These are phyloP conservation scores for Gobionotothen gibberifrons DNA, from an alignment of 2,797 vertebrate species.

Conservation along the genomic window DNA sequence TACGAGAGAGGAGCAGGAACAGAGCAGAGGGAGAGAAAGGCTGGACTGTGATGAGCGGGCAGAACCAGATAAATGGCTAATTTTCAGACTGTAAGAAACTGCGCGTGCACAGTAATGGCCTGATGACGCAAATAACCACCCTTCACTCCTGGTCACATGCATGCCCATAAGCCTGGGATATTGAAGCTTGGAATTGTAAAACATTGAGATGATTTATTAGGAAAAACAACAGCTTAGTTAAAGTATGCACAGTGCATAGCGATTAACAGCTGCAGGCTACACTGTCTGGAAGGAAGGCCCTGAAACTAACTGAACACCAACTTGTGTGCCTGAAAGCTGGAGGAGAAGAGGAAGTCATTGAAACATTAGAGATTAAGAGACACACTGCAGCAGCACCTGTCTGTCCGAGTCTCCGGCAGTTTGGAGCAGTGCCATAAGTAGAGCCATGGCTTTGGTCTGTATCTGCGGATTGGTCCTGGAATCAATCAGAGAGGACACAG, in stretches of 20 bases:
- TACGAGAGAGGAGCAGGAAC: slow-evolving; percentile 49
- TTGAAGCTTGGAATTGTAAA: neutral
- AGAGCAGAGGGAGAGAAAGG: slow-evolving; percentile 51
- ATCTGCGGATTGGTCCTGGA: slow-evolving; percentile 91
- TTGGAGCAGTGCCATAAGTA: slow-evolving; percentile 93
- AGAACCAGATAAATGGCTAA: slow-evolving; percentile 16
- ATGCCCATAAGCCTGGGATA: neutral
- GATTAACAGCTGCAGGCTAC: slow-evolving; percentile 1
- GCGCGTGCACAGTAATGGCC: neutral
- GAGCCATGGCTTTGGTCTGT: slow-evolving; percentile 97
- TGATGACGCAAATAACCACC: slow-evolving; percentile 13
- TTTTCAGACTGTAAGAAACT: neutral
- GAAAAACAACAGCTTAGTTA: neutral
- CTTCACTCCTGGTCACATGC: neutral
- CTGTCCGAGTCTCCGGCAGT: slow-evolving; percentile 85
- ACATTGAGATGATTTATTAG: neutral
- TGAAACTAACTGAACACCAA: neutral
- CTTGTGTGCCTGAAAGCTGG: slow-evolving; percentile 52
- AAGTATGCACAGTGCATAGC: neutral
- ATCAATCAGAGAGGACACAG: slow-evolving; percentile 13
- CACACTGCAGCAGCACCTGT: slow-evolving; percentile 76
- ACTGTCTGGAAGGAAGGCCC: neutral
- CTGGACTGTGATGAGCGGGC: slow-evolving; percentile 41
- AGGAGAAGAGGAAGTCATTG: slow-evolving; percentile 78
- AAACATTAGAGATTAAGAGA: slow-evolving; percentile 2